phyloP scores from a whole-genome alignment of 2,888 invertebrate genomes.

The Hofmannophila pseudospretella region DNA sequence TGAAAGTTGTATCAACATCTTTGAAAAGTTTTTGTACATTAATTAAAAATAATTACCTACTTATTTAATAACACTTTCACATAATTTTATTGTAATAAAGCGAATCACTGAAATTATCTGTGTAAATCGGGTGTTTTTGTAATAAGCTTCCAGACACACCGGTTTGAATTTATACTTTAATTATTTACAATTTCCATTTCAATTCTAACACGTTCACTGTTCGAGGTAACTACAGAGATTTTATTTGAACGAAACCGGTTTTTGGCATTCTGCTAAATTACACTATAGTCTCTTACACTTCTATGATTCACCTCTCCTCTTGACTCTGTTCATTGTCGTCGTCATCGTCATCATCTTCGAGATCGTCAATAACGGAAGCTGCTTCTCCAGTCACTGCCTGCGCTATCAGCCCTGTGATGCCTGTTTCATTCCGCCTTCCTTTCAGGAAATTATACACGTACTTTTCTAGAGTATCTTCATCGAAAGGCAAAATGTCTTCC shows the following conservation, averaged over 20 bases:
- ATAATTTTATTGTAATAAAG: no score
- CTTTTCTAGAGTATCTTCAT: conserved; percentile 62
- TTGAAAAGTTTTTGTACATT: no score
- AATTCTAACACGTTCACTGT: conserved; percentile 12
- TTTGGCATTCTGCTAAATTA: conserved; percentile 45
- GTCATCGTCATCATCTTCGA: conserved; percentile 44
- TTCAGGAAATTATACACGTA: conserved; percentile 59
- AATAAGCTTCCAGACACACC: no score
- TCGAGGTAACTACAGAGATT: conserved; percentile 26
- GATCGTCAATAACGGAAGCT: conserved; percentile 39
- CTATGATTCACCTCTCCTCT: conserved; percentile 41
- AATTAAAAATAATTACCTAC: no score
- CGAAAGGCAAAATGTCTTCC: conserved; percentile 63
- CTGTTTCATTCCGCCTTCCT: conserved; percentile 54
- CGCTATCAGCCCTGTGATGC: conserved; percentile 57
- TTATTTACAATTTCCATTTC: background rate
- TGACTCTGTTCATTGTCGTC: conserved; percentile 31
- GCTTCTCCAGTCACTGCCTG: conserved; percentile 58
- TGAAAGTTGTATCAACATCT: no score
- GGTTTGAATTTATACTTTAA: background rate
- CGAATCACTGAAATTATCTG: no score
- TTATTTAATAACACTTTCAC: no score
- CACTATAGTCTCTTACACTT: conserved; percentile 21
- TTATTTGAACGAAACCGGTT: conserved; percentile 30
- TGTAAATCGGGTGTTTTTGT: no score